Evolutionary conservation across 1,140 invertebrate genomes (phyloP).

Genomic region (Drepana arcuata): DNA sequence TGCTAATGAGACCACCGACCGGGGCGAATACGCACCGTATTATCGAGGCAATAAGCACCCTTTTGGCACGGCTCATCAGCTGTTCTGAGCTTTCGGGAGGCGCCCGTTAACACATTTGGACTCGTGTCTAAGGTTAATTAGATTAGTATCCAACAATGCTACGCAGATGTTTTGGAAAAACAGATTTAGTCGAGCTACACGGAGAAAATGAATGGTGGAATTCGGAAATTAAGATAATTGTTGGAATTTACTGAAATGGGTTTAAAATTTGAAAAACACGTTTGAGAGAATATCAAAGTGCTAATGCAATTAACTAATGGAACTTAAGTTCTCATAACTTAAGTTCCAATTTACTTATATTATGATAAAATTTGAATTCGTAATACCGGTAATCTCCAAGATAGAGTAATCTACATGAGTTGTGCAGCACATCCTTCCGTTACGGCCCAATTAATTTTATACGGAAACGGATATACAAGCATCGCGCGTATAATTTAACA

Average conservation of each 20-base stretch:
- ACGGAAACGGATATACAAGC: slow-evolving; percentile 62
- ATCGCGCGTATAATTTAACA: slow-evolving; percentile 38
- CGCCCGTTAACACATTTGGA: slow-evolving; percentile 64
- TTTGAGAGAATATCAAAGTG: too few relatives aligned
- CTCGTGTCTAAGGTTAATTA: slow-evolving; percentile 67
- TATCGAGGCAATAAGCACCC: slow-evolving; percentile 17
- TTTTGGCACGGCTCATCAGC: slow-evolving; percentile 20
- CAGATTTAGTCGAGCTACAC: too few relatives aligned
- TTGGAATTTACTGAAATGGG: too few relatives aligned
- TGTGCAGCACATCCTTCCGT: slow-evolving; percentile 59
- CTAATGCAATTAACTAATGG: too few relatives aligned
- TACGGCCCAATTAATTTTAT: slow-evolving; percentile 64
- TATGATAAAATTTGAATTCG: slow-evolving; percentile 8
- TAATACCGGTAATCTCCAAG: slow-evolving; percentile 19
- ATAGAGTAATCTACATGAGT: slow-evolving; percentile 60
- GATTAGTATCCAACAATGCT: slow-evolving; percentile 51
- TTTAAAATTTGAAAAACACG: too few relatives aligned
- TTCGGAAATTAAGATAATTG: too few relatives aligned
- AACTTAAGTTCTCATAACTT: too few relatives aligned
- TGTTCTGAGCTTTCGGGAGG: slow-evolving; percentile 33
- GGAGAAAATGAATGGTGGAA: too few relatives aligned
- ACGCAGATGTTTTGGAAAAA: slow-evolving; percentile 30
- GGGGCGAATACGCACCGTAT: slow-evolving; percentile 33
- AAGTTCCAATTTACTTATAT: slow-evolving; percentile 6
- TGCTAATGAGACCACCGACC: slow-evolving; percentile 50